phyloP scores from a whole-genome alignment of 2,888 invertebrate genomes.

The Chaetoderma sp. region DNA sequence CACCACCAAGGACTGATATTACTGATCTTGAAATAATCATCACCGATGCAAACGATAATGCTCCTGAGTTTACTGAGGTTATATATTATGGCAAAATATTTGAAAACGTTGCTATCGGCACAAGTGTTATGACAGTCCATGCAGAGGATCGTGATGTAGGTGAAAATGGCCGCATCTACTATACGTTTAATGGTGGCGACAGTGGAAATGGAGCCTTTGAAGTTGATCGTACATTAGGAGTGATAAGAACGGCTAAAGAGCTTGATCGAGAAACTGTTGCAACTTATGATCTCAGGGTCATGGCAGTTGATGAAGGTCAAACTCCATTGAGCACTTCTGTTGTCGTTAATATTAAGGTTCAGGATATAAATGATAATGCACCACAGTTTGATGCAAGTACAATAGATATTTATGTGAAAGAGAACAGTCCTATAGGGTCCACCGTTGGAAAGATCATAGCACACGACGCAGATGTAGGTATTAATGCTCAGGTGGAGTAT shows the following conservation, averaged over 20 bases:
- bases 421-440: constrained; percentile 96
- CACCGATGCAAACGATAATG: constrained; percentile 95
- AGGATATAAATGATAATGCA: constrained; percentile 96
- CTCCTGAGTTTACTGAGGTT: constrained; percentile 83
- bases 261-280: constrained; percentile 92
- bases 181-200: constrained; percentile 70
- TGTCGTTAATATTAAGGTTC: constrained; percentile 90
- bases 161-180: constrained; percentile 87
- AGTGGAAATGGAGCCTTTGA: constrained; percentile 89
- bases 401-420: constrained; percentile 88
- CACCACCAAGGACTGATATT: constrained; percentile 89
- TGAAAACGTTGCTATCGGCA: constrained; percentile 92
- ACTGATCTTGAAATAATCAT: constrained; percentile 96
- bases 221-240: constrained; percentile 91
- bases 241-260: constrained; percentile 87
- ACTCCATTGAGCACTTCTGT: constrained; percentile 72
- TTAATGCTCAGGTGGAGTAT: constrained; percentile 93
- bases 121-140: constrained; percentile 89
- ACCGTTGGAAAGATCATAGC: constrained; percentile 92
- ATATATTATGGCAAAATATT: constrained; percentile 88
- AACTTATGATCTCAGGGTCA: constrained; percentile 85
- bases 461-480: constrained; percentile 91
- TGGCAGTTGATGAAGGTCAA: constrained; percentile 90
- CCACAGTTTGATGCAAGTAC: constrained; percentile 90
- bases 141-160: constrained; percentile 92